Base-by-base conservation (phyloP, 2,888 invertebrate species). In the Oasisia sp. region DNA sequence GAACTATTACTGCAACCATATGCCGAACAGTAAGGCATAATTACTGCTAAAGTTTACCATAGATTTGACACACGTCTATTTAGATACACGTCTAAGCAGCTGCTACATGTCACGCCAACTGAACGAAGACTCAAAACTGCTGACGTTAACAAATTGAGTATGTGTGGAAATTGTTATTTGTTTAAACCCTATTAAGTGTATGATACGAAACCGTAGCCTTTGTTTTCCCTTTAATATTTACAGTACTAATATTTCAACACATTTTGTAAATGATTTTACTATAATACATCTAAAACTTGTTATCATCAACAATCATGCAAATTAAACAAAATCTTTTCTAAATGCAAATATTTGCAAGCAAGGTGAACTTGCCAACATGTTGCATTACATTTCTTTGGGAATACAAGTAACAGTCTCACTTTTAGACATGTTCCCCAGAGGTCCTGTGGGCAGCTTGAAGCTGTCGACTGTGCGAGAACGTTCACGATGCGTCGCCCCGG, bases 381-480 rank as follows among this genome's bases (percentile, higher is more conserved):
- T 74, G 74, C 27, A 74, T n/a, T 74, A 74, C 74, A 74, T 74
- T 74, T 74, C 74, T 74, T 74, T n/a, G 4, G 14, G 74, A 27
- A 74, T 0, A n/a, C 74, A 74, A 27, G 14, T 74, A 74, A 74
- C 5, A 27, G 74, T 74, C 74, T 74, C 74, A 74, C 74, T 74
- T 74, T 74, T 74, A 27, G 74, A 74, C 74, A 74, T 74, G 74
- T 74, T 74, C 27, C 74, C 74, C 74, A 74, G 74, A 5, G 74
- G 27, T 74, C 74, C 74, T 32, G 32, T 14, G 44, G 91, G 50
- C 32, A 38, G 45, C 32, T 91, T 91, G 32, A 91, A 44, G 89
- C 74, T 74, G 91, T 91, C 91, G n/a, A 91, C 90, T 9, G 94
- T 94, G 91, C 91, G 91, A 7, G 94, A 93, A 14, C 94, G 92